phyloP scores from a whole-genome alignment of 2,113 vertebrate genomes.

The Chlorodrepanis virens region DNA sequence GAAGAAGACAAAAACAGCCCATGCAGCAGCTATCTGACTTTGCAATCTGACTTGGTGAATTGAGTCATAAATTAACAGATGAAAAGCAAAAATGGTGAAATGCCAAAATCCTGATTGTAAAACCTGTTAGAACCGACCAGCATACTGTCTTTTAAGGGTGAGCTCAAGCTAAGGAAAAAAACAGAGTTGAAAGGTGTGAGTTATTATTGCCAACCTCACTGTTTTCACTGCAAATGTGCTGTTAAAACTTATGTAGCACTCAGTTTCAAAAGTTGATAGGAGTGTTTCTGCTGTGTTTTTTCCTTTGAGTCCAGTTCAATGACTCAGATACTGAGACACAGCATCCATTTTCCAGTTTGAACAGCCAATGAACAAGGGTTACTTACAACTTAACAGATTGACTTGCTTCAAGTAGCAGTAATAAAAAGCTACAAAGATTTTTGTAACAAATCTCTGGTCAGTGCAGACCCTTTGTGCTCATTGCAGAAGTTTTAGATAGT shows the following conservation, averaged over 20 bases:
- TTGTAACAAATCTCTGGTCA: not conserved
- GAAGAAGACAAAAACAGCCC: not conserved
- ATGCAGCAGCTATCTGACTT: not conserved
- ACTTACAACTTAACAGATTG: not conserved
- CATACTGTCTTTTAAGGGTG: not conserved
- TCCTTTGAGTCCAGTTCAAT: not conserved
- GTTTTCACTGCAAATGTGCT: not conserved
- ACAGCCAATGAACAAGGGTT: not conserved
- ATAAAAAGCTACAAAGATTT: not conserved
- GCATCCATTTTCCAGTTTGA: not conserved
- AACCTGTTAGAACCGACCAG: not conserved
- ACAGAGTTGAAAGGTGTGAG: not conserved
- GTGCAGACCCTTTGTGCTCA: not conserved
- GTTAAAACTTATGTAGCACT: not conserved
- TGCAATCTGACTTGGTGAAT: not conserved
- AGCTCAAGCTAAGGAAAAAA: not conserved
- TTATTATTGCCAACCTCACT: not conserved
- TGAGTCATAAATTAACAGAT: slow-evolving; percentile 9
- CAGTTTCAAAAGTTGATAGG: not conserved
- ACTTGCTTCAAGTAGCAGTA: not conserved
- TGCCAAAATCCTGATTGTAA: not conserved
- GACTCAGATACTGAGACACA: not conserved
- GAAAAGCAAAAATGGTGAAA: not conserved
- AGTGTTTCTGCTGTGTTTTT: not conserved
- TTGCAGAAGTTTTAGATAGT: not conserved